Conservation (phyloP, 2,113 vertebrate genomes). For the Australoheros scitulus region DNA sequence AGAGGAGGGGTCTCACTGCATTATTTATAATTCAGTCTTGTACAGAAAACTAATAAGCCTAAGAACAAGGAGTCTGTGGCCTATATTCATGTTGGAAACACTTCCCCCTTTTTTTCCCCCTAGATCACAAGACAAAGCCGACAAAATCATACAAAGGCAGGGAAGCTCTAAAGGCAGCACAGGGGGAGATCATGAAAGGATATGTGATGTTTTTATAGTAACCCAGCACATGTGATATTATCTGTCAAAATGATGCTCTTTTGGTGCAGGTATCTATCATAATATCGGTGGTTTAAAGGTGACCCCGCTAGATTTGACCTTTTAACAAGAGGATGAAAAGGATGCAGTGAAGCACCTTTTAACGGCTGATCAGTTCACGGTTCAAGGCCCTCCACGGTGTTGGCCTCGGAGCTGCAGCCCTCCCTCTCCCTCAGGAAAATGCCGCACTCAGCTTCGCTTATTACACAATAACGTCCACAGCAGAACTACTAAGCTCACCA, state of each 20-base stretch:
- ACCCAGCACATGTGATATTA: conserved; percentile 1
- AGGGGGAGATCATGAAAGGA: conserved; percentile 9
- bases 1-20: conserved; percentile 54
- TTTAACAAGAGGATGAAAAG: conserved; percentile 15
- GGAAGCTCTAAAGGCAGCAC: conserved; percentile 8
- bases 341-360: conserved; percentile 10
- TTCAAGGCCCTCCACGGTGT: conserved; percentile 6
- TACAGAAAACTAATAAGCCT: conserved; percentile 59
- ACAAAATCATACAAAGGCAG: conserved; percentile 45
- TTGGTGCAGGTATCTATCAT: conserved; percentile 15
- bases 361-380: conserved; percentile 13
- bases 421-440: conserved; percentile 23
- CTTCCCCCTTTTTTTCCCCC: conserved; percentile 21
- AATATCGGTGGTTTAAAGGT: conserved; percentile 3
- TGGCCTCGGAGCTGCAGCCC: conserved; percentile 27
- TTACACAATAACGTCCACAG: conserved; percentile 47
- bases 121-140: conserved; percentile 42
- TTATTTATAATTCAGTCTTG: conserved; percentile 73
- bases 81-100: conserved; percentile 64
- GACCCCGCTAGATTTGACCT: not conserved
- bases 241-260: not conserved
- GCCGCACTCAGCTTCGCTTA: conserved; percentile 34
- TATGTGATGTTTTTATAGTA: not conserved
- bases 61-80: conserved; percentile 57
- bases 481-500: not conserved